A percentile compares a stretch with the other conserved stretches of the same genome.
These are phyloP conservation scores for Archocentrus centrarchus DNA, from an alignment of 2,113 vertebrate genomes.

Conservation along the genomic window DNA sequence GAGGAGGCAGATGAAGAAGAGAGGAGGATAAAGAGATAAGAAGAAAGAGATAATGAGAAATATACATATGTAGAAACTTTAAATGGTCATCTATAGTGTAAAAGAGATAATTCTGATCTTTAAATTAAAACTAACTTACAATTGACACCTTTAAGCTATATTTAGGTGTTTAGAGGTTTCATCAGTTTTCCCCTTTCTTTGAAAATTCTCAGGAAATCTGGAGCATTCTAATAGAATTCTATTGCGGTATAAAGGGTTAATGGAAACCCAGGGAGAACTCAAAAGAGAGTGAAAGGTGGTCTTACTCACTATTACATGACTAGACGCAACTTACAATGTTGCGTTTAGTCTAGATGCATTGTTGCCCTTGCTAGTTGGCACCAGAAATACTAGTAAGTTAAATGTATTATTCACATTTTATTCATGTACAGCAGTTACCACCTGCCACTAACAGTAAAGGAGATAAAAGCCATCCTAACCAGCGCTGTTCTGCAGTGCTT, in stretches of 20 bases:
- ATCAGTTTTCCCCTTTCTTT: too few relatives aligned
- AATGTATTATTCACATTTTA: neutral
- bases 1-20: too few relatives aligned
- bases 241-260: neutral
- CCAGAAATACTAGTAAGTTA: neutral
- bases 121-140: too few relatives aligned
- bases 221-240: too few relatives aligned
- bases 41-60: too few relatives aligned
- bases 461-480: neutral
- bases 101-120: too few relatives aligned
- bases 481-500: neutral
- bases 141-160: too few relatives aligned
- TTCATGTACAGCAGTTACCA: neutral
- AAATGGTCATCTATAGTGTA: too few relatives aligned
- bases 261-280: neutral
- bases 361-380: neutral
- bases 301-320: neutral
- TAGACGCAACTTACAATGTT: neutral
- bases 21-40: too few relatives aligned
- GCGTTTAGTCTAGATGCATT: neutral
- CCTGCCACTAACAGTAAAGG: neutral
- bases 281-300: neutral
- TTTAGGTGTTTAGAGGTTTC: too few relatives aligned
- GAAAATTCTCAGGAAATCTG: too few relatives aligned
- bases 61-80: too few relatives aligned